Evolutionary conservation across 2,113 vertebrate species (phyloP), one percentile per base, ranked within the genome.

Genomic region (Hippocampus barbouri): DNA sequence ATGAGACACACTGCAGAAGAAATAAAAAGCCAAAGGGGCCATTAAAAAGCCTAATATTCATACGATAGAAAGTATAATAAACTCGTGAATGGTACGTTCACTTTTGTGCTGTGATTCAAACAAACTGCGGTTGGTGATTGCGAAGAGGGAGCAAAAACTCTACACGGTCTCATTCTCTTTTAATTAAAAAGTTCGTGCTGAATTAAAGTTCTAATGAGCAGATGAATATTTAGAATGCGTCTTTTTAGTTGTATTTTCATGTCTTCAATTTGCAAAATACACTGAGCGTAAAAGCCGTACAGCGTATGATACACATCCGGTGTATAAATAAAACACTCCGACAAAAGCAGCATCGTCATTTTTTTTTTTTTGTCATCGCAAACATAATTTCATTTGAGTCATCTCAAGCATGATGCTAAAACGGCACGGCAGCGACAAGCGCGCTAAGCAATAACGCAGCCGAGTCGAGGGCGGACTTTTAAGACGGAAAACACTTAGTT

Each of bases 1-100:
- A 54, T 53, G n/a, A 25, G 62, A 63, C 21, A 49, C 21, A 20
- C 43, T 25, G 8, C 59, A 54, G 67, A 72, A 69, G 23, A 70
- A 66, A 12, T 43, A 64, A 64, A 30, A 64, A 59, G 34, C 12
- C 49, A 45, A 1, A 8, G 41, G 18, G 43, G 45, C 49, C 18
- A 3, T 51, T 54, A 38, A 57, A 27, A n/a, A 51, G 45, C 3
- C 8, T 41, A 18, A 30, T 51, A 12, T 18, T 59, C 5, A 65
- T 43, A 54, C 60, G 63, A 41, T n/a, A 8, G 18, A 49, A 2
- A 27, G 41, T n/a, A 20, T n/a, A 59, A 14, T 20, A 45, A 60
- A 70, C 59, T 43, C 11, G 43, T 23, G 40, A 64, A 64, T 23
- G 34, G 5, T 20, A 40, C 18, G 34, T 40, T 63, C 61, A 11